Conservation (phyloP, 1,140 invertebrate species). For the Drosophila nikananu region DNA sequence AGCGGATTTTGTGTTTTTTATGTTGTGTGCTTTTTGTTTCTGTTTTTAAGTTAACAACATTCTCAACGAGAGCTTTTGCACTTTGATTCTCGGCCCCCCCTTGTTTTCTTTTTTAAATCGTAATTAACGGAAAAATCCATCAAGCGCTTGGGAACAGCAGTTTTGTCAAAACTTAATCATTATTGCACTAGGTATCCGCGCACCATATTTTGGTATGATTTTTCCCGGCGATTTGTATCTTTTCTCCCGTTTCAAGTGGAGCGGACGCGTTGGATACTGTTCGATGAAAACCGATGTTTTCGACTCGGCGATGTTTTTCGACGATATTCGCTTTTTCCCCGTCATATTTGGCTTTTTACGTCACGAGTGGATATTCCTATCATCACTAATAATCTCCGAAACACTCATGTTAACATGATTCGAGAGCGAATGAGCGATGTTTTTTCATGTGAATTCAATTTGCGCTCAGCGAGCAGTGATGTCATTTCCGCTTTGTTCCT, state of each 20-base stretch:
- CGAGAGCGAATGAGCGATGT: too few relatives aligned
- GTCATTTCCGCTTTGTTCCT: too few relatives aligned
- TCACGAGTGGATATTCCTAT: too few relatives aligned
- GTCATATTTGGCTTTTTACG: too few relatives aligned
- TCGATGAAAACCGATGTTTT: too few relatives aligned
- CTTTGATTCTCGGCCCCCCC: conserved; percentile 13
- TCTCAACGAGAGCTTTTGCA: conserved; percentile 53
- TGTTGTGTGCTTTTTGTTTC: conserved; percentile 4
- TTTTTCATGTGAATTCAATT: too few relatives aligned
- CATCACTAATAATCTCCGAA: too few relatives aligned
- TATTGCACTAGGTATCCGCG: conserved; percentile 14
- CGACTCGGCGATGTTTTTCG: too few relatives aligned
- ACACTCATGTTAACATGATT: too few relatives aligned
- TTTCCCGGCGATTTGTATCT: conserved; percentile 31
- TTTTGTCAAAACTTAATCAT: not conserved
- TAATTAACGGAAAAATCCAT: conserved; percentile 22
- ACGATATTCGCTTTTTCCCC: too few relatives aligned
- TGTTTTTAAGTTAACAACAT: conserved; percentile 63
- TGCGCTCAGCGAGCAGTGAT: too few relatives aligned
- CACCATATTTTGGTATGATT: not conserved
- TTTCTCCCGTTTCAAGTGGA: conserved; percentile 10
- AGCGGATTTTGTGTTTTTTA: conserved; percentile 25
- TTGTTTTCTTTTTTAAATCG: conserved; percentile 32
- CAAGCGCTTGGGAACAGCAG: not conserved
- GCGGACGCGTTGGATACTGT: conserved; percentile 9